Evolutionary conservation across 1,140 invertebrate species (phyloP).

Genomic region (Lamellibrachia luymesi): DNA sequence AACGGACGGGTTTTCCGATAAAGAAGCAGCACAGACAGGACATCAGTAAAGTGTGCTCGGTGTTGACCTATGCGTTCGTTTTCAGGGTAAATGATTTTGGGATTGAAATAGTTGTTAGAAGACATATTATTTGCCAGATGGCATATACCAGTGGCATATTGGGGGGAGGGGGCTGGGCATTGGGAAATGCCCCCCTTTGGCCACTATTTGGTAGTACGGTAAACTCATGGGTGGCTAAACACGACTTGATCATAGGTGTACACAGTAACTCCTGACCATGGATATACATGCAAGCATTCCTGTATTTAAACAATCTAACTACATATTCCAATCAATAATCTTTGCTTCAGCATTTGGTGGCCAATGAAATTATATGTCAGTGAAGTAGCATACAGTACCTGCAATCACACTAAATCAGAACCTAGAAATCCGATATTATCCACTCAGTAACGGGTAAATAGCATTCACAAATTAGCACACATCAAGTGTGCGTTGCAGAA

Average conservation of each 20-base stretch:
- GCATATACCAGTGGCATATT: too few relatives aligned
- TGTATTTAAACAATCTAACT: neutral
- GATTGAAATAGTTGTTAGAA: too few relatives aligned
- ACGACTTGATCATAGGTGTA: too few relatives aligned
- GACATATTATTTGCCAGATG: too few relatives aligned
- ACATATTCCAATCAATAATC: neutral
- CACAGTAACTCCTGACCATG: neutral
- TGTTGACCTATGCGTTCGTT: too few relatives aligned
- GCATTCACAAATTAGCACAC: neutral
- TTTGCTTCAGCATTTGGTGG: neutral
- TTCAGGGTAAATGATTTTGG: too few relatives aligned
- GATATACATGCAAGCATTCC: neutral
- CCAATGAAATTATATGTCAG: neutral
- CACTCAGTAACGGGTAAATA: neutral
- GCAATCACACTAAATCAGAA: neutral
- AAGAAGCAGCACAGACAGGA: too few relatives aligned
- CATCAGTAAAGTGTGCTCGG: too few relatives aligned
- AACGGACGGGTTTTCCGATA: too few relatives aligned
- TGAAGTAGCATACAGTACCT: neutral
- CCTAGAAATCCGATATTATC: neutral
- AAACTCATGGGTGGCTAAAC: too few relatives aligned
- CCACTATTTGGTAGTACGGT: neutral
- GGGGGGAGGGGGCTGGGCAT: neutral
- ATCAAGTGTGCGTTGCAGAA: neutral
- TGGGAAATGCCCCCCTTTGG: neutral